Evolutionary conservation across 2,113 vertebrate genomes (phyloP).

Genomic region (Notiomystis cincta): DNA sequence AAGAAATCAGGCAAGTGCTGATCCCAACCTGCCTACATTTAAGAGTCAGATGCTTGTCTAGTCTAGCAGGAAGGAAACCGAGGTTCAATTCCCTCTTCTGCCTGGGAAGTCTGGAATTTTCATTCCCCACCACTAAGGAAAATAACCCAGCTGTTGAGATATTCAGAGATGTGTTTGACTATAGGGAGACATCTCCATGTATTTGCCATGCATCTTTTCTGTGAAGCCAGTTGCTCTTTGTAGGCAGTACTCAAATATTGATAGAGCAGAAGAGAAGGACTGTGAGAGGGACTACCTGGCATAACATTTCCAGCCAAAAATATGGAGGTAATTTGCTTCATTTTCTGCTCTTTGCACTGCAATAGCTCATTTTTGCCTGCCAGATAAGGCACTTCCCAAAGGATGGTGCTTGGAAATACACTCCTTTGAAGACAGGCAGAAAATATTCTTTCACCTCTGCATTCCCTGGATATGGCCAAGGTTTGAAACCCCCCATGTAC

Average conservation of each 20-base stretch:
- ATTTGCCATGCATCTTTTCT: not conserved
- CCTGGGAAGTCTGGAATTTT: not conserved
- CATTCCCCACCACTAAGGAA: not conserved
- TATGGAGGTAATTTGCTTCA: not conserved
- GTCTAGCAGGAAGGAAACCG: not conserved
- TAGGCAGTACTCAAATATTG: not conserved
- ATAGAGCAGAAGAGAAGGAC: not conserved
- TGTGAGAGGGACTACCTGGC: not conserved
- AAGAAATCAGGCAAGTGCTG: not conserved
- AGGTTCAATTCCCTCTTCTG: not conserved
- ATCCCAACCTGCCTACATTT: fast-evolving
- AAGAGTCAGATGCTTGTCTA: not conserved
- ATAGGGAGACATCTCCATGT: not conserved
- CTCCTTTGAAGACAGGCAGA: not conserved
- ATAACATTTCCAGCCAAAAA: not conserved
- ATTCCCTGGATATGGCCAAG: not conserved
- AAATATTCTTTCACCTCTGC: not conserved
- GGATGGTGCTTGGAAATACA: not conserved
- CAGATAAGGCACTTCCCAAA: not conserved
- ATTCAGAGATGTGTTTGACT: not conserved
- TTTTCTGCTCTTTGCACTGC: not conserved
- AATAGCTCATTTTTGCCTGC: not conserved
- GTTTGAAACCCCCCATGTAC: not conserved
- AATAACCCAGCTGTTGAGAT: not conserved
- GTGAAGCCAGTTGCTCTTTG: not conserved